Base-by-base conservation (phyloP, 2,113 vertebrate genomes). In the Istiophorus platypterus region DNA sequence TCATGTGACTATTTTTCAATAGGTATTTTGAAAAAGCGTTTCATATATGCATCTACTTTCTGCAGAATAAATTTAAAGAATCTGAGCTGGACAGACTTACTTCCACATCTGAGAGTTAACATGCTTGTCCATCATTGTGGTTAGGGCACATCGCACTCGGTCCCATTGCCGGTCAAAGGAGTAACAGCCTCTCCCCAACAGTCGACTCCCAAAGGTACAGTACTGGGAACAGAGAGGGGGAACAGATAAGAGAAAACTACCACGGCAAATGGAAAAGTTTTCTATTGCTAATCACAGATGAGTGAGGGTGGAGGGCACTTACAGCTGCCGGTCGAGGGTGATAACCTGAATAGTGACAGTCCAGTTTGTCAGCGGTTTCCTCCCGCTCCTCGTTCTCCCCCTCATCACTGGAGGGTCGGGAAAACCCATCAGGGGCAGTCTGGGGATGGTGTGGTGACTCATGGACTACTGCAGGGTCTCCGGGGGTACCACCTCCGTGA, bases 271-370 rank as follows among this genome's bases (percentile, higher is more conserved):
- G 41, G 10, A 4, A 24, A 26, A 18, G 47, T 42, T 42, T 37
- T 17, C 17, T 17, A 39, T 17, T 18, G 52, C 14, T 54, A 20
- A 52, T 41, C 10, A 42, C 6, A 27, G 45, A 34, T 15, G 0
- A 4, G 62, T 29, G 34, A 58, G 5, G 8, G 12, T 18, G 7
- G 26, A 10, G 56, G 22, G 18, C n/a, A 93, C 98, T 91, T 95
- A 99, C 98, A 95, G 98, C 96, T 93, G 97, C 96, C 94, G 98
- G 98, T 94, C 97, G 97, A 93, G 98, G 98, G 92, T 99, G 98
- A 93, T 96, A 97, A 96, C 97, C 96, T 96, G 98, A 99, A 97
- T 97, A 99, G 94, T 98, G 96, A 96, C 97, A 99, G 95, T 99
- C 98, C 96, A 99, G 96, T 96, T 97, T 99, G 93, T 99, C 98